Evolutionary conservation across 2,888 invertebrate species (phyloP).

Genomic region (Conchocele bisecta): DNA sequence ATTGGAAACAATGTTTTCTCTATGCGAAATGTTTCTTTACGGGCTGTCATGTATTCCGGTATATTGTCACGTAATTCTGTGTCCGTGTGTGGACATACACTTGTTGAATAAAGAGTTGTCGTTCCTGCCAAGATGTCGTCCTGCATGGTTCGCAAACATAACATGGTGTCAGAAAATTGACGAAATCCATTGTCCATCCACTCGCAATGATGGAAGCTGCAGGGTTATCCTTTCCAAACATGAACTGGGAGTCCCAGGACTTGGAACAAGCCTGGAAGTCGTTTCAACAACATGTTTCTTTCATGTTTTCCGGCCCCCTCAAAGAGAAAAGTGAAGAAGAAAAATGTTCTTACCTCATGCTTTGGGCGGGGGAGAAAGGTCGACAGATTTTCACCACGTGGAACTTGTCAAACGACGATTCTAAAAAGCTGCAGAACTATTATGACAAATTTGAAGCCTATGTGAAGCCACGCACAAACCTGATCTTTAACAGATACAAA

Average conservation of each 20-base stretch:
- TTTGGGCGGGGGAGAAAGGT: constrained; percentile 47
- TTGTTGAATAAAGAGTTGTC: no score
- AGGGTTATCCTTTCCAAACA: no score
- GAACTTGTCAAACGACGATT: constrained; percentile 25
- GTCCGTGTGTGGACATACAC: no score
- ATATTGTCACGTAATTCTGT: no score
- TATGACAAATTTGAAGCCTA: constrained; percentile 1
- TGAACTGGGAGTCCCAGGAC: constrained; percentile 2
- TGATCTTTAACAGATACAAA: neutral
- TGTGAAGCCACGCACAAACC: neutral
- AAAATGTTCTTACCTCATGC: constrained; percentile 37
- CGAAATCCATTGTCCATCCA: no score
- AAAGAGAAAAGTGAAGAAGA: constrained; percentile 25
- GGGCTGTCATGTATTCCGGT: no score
- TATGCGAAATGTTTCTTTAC: no score
- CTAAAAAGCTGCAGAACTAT: neutral
- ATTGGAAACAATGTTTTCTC: no score
- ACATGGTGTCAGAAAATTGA: no score
- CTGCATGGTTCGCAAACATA: no score
- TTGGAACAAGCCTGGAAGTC: neutral
- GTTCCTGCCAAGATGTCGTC: no score
- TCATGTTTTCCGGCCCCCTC: constrained; percentile 42
- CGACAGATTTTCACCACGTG: constrained; percentile 35
- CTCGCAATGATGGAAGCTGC: no score
- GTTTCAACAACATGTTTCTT: constrained; percentile 33